Base-by-base conservation (phyloP, 1,140 invertebrate species). In the Leptinotarsa undecemlineata region DNA sequence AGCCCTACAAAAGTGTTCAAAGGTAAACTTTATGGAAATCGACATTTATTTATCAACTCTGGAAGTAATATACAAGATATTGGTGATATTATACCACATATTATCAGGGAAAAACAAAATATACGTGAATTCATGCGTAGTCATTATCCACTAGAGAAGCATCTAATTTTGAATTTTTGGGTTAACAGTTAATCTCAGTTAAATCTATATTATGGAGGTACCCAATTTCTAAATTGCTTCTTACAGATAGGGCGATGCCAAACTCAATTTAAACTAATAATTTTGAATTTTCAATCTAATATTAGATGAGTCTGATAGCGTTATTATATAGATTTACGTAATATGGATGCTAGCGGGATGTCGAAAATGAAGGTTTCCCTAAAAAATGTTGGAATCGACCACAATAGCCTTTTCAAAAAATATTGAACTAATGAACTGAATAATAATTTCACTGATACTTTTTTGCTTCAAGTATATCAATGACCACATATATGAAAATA, bases 141-240 rank as follows among this genome's bases (percentile, higher is more conserved):
- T n/a, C 51, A 57, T 57, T 57, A 57, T 57, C 51, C n/a, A n/a
- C n/a, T 14, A 57, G 14, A n/a, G 51, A 57, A 57, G 14, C 51
- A 57, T 57, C 51, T 57, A 57, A 57, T 57, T 57, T 57, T n/a
- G 51, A 57, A 17, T 57, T 57, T 57, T 57, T n/a, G 51, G 51
- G 51, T n/a, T 57, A n/a, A 57, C n/a, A 57, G 51, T 14, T 57
- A 57, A n/a, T 57, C n/a, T 57, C 14, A 57, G 51, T 57, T 14
- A 57, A 57, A 57, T 57, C 51, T 57, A 57, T 57, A 57, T n/a
- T n/a, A n/a, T n/a, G 51, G 4, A 57, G 51, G 51, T 57, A 57
- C 51, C 51, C 3, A 57, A 57, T 57, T 57, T 57, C 51, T 6
- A 57, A 57, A 57, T 57, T 57, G 51, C 51, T 14, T 57, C 51